These are phyloP conservation scores for Bolinopsis microptera DNA, from an alignment of 37 sponge, comb jelly and placozoan genomes.

Conservation along the genomic window DNA sequence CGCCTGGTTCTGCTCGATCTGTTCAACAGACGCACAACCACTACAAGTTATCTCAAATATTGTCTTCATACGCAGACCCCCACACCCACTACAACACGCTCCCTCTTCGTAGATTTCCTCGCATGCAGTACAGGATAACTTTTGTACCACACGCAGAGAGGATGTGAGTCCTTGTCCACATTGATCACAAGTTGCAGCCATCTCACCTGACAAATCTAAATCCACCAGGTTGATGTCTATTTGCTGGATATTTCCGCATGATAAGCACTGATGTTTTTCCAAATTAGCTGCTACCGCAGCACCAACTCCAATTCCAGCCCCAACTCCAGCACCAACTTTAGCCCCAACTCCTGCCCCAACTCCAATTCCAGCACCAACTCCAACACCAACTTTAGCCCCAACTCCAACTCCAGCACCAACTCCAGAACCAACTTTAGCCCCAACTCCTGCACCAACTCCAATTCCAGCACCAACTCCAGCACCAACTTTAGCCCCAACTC, in stretches of 20 bases:
- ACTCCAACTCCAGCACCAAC: not conserved
- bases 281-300: not conserved
- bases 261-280: not conserved
- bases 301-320: not conserved
- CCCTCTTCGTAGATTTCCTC: not conserved
- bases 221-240: not conserved
- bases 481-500: too few species aligned
- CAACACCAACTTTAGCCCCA: not conserved
- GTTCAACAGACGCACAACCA: not conserved
- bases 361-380: not conserved
- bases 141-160: not conserved
- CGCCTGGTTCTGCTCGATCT: not conserved
- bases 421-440: too few species aligned
- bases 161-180: not conserved
- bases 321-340: not conserved
- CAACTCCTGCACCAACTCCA: too few species aligned
- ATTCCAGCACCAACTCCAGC: too few species aligned
- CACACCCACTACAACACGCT: not conserved
- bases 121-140: not conserved
- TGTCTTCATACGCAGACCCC: not conserved
- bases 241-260: not conserved
- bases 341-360: not conserved
- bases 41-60: not conserved
- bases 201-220: not conserved
- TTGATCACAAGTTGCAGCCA: not conserved